phyloP scores from a whole-genome alignment of 1,140 invertebrate species.

The Lucilia sericata region DNA sequence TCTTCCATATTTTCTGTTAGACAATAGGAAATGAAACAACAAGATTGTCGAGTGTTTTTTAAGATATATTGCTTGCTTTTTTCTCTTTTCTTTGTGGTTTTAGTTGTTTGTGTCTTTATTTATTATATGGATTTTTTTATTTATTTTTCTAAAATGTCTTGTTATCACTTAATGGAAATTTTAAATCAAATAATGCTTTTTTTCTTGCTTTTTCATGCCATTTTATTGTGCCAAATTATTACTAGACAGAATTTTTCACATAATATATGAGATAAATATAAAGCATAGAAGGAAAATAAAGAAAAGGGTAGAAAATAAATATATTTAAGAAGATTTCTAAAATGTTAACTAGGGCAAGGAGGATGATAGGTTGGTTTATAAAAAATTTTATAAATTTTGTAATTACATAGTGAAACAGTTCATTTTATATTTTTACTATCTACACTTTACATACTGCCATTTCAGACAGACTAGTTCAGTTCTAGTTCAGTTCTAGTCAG shows the following conservation, averaged over 20 bases:
- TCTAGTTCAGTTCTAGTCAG: no score
- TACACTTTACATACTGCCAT: no score
- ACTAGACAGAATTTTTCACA: background rate
- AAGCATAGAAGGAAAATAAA: background rate
- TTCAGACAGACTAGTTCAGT: no score
- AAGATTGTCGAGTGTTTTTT: background rate
- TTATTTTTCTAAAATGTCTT: background rate
- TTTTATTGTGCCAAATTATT: background rate
- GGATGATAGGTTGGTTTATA: no score
- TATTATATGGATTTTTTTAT: conserved; percentile 4
- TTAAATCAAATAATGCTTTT: conserved; percentile 47
- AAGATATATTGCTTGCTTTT: conserved; percentile 35
- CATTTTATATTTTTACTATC: no score
- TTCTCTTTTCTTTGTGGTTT: background rate
- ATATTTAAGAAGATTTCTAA: background rate
- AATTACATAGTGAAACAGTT: no score
- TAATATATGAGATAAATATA: background rate
- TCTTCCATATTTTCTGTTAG: background rate
- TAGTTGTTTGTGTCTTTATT: background rate
- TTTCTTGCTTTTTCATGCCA: background rate
- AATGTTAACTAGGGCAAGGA: no score
- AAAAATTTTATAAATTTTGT: no score
- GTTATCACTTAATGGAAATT: conserved; percentile 48
- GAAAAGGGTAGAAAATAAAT: background rate
- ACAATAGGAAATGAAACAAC: conserved; percentile 39